A percentile compares a stretch with the other conserved stretches of the same genome.
Evolutionary conservation across 1,140 invertebrate species (phyloP).

Genomic region (Paralvinella palmiformis): DNA sequence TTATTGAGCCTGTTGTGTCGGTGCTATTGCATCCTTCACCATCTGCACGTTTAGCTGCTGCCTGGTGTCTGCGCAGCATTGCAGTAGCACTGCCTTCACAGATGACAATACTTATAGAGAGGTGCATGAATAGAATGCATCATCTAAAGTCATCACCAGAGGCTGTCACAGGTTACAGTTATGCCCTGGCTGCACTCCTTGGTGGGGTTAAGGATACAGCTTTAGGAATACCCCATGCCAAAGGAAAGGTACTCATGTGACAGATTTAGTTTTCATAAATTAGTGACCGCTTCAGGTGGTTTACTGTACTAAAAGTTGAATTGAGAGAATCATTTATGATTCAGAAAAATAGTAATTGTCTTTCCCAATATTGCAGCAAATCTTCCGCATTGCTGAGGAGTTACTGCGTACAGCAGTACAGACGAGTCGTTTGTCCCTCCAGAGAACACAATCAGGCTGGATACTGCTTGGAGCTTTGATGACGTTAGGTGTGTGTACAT

Average conservation of each 20-base stretch:
- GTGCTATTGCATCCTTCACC: constrained; percentile 88
- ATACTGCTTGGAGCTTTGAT: constrained; percentile 92
- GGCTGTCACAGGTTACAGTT: constrained; percentile 88
- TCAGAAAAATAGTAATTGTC: no score
- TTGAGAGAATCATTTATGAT: not conserved
- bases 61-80: constrained; percentile 88
- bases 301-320: not conserved
- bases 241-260: constrained; percentile 91
- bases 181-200: constrained; percentile 84
- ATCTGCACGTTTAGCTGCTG: constrained; percentile 82
- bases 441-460: constrained; percentile 95
- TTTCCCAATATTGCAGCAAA: constrained; percentile 55
- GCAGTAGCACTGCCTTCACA: constrained; percentile 87
- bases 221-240: constrained; percentile 88
- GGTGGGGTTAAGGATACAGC: constrained; percentile 86
- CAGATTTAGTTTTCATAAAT: no score
- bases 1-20: constrained; percentile 64
- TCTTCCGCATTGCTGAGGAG: constrained; percentile 96
- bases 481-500: constrained; percentile 68
- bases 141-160: constrained; percentile 85
- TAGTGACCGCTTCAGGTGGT: not conserved
- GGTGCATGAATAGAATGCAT: constrained; percentile 61
- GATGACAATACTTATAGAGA: constrained; percentile 85
- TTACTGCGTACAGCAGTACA: constrained; percentile 92
- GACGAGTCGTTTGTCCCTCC: constrained; percentile 88